Conservation (phyloP, 2,888 invertebrate genomes). For the Oligia strigilis region DNA sequence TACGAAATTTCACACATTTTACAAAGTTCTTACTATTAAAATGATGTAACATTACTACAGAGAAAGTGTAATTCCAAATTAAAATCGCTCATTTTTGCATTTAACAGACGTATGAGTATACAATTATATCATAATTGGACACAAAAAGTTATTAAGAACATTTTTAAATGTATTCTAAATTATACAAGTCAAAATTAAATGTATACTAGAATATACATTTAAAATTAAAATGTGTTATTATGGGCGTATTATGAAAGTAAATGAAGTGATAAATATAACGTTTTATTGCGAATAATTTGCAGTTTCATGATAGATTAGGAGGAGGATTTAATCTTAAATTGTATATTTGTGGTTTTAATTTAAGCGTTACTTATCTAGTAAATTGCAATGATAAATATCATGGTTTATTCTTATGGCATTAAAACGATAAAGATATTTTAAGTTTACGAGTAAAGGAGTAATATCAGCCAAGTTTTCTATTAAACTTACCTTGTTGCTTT, state of each 20-base stretch:
- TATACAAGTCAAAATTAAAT: conserved; percentile 27
- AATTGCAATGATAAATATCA: not conserved
- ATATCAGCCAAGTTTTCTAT: not conserved
- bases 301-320: not conserved
- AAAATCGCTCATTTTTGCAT: conserved; percentile 39
- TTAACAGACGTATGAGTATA: conserved; percentile 22
- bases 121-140: conserved; percentile 50
- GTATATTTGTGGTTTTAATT: not conserved
- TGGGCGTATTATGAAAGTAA: conserved; percentile 19
- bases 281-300: conserved; percentile 40
- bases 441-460: not conserved
- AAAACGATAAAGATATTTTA: not conserved
- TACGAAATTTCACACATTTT: conserved; percentile 6
- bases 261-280: conserved; percentile 28
- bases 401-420: not conserved
- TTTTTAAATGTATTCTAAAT: conserved; percentile 36
- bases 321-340: conserved; percentile 2
- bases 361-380: not conserved
- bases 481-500: not conserved
- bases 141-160: conserved; percentile 23
- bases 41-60: conserved; percentile 43
- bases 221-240: conserved; percentile 27
- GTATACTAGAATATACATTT: conserved; percentile 22
- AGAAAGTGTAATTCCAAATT: conserved; percentile 55
- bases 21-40: conserved; percentile 3